Evolutionary conservation across 2,888 invertebrate species (phyloP).

Genomic region (Sussaba pulchella): DNA sequence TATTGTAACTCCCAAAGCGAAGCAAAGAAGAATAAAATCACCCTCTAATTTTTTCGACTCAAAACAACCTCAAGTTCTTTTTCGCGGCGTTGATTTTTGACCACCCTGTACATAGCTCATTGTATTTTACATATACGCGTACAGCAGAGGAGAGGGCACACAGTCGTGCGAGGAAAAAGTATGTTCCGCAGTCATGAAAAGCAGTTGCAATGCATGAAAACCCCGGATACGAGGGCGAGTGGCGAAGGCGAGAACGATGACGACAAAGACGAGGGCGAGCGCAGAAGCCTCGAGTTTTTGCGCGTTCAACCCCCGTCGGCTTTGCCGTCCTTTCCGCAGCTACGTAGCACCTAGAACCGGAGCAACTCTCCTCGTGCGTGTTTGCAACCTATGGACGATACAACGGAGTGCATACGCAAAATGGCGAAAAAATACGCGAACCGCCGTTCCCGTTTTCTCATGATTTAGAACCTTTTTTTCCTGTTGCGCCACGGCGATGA

Average conservation of each 20-base stretch:
- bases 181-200: conserved; percentile 63
- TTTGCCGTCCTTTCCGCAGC: background rate
- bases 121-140: background rate
- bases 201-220: conserved; percentile 63
- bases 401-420: conserved; percentile 24
- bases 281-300: conserved; percentile 6
- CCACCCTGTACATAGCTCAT: no score
- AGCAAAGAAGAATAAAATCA: no score
- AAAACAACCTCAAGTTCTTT: no score
- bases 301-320: conserved; percentile 6
- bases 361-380: conserved; percentile 13
- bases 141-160: conserved; percentile 1
- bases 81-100: no score
- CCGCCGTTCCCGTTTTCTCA: background rate
- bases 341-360: background rate
- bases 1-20: no score
- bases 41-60: no score
- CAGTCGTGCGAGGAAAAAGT: conserved; percentile 17
- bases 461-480: conserved; percentile 23
- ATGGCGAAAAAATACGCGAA: background rate
- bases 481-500: background rate
- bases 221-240: conserved; percentile 39
- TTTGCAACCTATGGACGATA: conserved; percentile 30
- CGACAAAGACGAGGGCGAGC: background rate
- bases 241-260: conserved; percentile 8